Base-by-base conservation (phyloP, 2,797 vertebrate genomes). In the Syngnathus rostellatus region DNA sequence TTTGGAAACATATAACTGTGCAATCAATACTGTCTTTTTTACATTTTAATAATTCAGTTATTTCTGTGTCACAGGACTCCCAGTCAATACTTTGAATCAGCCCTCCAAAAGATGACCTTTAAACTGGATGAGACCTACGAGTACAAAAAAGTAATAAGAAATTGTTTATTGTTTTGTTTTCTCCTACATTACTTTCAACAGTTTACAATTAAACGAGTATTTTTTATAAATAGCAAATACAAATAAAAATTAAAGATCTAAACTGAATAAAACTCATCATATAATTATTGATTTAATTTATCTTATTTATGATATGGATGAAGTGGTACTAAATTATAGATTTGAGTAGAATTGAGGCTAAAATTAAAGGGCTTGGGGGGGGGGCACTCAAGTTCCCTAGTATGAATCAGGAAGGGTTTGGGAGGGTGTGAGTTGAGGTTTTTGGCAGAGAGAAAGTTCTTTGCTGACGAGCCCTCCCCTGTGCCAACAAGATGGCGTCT, bases 381-480 rank as follows among this genome's bases (percentile, higher is more conserved):
- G 31, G 31, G 8, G 23, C n/a, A 53, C 4, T 10, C 1, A 53
- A 21, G n/a, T 53, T 21, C 8, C 10, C 8, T 21, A 51, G 50
- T 51, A 23, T 53, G 50, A 51, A 21, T 21, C 50, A 51, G 50
- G 9, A 51, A 10, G n/a, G 7, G 8, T 51, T 53, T 4, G 50
- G n/a, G 50, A 23, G 0, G 50, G 50, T 3, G n/a, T 21, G n/a
- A 53, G n/a, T 53, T 53, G 50, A 23, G n/a, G 3, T 53, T 53
- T 53, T 53, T 53, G 19, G 48, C 19, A n/a, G 7, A 8, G 19
- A 25, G 0, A 6, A 6, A 2, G 25, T 57, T 31, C 37, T 57
- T 55, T 89, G 87, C 90, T 90, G 84, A 88, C 84, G 77, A 84
- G 75, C 75, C 83, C 78, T 73, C 79, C 85, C 83, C 79, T 78